Base-by-base conservation (phyloP, 2,113 vertebrate species). In the Martes martes region DNA sequence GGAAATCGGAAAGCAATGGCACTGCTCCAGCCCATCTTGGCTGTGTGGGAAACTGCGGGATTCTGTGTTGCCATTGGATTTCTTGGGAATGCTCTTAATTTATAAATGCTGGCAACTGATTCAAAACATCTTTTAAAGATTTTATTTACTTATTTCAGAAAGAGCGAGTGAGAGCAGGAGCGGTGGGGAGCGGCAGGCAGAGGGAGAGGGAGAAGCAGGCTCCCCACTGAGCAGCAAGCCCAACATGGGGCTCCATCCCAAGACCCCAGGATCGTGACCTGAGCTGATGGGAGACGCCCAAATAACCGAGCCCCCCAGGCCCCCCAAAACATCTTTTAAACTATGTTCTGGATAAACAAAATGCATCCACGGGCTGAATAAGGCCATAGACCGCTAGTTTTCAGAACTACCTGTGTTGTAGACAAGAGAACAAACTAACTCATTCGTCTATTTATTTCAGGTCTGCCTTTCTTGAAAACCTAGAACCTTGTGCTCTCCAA, bases 1-100 rank as follows among this genome's bases (percentile, higher is more conserved):
- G 61, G n/a, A 23, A 24, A 9, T 33, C 0, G 0, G 63, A 28
- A 28, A 63, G 65, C 65, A 0, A n/a, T 4, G 3, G 1, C 11
- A 1, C 15, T 24, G 21, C 28, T 26, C 42, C 61, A 36, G 71
- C 45, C 11, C 4, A 21, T 28, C 28, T 23, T 0, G 8, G 18
- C 73, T n/a, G 2, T 69, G 45, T 63, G 87, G 79, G n/a, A 69
- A 83, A 7, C 42, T 76, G 57, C 26, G 19, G 52, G 69, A 23
- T 14, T 57, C 13, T 26, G 50, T 33, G 26, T 31, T 24, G 36
- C 21, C 63, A 42, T 8, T 73, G 65, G 23, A 21, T 11, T 42
- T 82, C 73, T 69, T 42, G 52, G 47, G 26, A 86, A 67, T 69
- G 57, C 11, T 94, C 81, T 71, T 81, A 4, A 89, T 59, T 85